A percentile compares a stretch with the other conserved stretches of the same genome.
phyloP scores from a whole-genome alignment of 1,140 invertebrate species.

The Hyphantria cunea region DNA sequence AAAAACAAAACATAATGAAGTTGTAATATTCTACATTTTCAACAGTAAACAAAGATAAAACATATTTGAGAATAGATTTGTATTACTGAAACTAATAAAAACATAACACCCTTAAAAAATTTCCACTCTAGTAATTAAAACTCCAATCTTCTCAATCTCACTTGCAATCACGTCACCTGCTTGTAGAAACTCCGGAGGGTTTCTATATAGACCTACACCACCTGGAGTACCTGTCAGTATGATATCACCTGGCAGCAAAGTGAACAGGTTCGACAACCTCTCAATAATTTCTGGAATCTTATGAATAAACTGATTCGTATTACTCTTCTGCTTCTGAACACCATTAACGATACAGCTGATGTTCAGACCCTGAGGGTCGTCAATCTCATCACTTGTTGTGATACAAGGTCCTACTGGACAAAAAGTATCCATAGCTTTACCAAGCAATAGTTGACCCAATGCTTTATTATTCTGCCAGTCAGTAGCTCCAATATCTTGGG shows the following conservation, averaged over 20 bases:
- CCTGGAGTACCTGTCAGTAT: constrained; percentile 92
- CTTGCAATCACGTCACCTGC: constrained; percentile 32
- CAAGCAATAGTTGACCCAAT: constrained; percentile 89
- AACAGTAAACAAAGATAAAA: background rate
- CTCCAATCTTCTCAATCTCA: constrained; percentile 37
- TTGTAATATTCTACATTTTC: no score
- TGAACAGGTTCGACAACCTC: constrained; percentile 89
- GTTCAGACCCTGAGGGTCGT: constrained; percentile 86
- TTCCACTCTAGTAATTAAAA: constrained; percentile 31
- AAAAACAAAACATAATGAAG: no score
- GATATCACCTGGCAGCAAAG: constrained; percentile 90
- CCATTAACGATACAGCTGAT: constrained; percentile 90
- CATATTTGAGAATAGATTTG: background rate
- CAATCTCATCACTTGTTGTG: constrained; percentile 87
- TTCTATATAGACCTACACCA: constrained; percentile 89
- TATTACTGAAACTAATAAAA: background rate
- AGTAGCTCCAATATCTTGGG: constrained; percentile 89
- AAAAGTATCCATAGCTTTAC: constrained; percentile 88
- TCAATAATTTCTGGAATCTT: constrained; percentile 89
- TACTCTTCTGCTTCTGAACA: constrained; percentile 89
- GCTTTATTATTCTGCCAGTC: constrained; percentile 92
- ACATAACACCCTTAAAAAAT: constrained; percentile 13
- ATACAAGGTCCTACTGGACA: constrained; percentile 90
- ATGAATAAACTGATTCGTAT: constrained; percentile 90
- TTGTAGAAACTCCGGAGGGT: constrained; percentile 81